Evolutionary conservation across 2,888 invertebrate genomes (phyloP), one percentile per base, ranked within the genome.

Genomic region (Anthophora plumipes): DNA sequence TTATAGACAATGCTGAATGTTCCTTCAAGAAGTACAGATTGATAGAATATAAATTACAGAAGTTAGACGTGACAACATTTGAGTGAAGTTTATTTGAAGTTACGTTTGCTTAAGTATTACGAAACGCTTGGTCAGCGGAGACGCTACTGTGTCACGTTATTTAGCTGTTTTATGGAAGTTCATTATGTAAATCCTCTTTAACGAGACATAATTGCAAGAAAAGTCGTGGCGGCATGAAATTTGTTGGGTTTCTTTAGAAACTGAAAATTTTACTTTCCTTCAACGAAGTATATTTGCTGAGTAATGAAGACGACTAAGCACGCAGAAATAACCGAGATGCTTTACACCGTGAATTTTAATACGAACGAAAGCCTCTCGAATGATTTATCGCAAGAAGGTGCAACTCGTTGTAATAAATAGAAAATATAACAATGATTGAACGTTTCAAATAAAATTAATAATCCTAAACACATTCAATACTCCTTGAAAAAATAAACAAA

Each of bases 101-200:
- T 11, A 11, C 17, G 22, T 25, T 14, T 22, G 54, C 25, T 25
- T 54, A 54, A 22, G 14, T 54, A 54, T 14, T 25, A 25, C 9
- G 22, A 25, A 12, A 25, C 25, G 25, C 25, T 25, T 25, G 12
- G 20, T 54, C 6, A 5, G 25, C 14, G 25, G 14, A 31, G 31
- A 22, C 14, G 12, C 20, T 46, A 17, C 46, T 17, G 46, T 6
- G 54, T 54, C 54, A 54, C 54, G 54, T 54, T 54, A 54, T 22
- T 54, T 54, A 14, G 25, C 54, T 25, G 37, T 41, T 41, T 60
- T 41, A 41, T 60, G 60, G 60, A 41, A 20, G 41, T 41, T 60
- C 41, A 60, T 60, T 60, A 60, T 41, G 41, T 41, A 60, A 60
- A 41, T 41, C 37, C 41, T 41, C 37, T n/a, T 41, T 41, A 60